Percentiles rank a stretch among this genome's conserved stretches.
Conservation (phyloP, 53 echinoderm and acorn worm genomes). For the Apostichopus leukothele region DNA sequence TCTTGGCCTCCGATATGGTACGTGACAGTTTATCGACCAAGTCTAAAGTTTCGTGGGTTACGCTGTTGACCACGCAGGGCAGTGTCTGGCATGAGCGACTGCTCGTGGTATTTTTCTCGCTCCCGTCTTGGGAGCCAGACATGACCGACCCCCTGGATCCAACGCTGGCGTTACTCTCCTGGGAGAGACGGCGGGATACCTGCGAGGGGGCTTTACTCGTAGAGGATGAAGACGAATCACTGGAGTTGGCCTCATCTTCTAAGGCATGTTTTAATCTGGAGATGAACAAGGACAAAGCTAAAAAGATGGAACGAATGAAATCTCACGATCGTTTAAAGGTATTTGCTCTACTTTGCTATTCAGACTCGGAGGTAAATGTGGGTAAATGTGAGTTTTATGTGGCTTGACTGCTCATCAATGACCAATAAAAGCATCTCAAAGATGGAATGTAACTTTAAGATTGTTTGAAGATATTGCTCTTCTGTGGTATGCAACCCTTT, state of each 20-base stretch:
- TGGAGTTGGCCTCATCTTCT: conserved; percentile 73
- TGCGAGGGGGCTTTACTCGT: conserved; percentile 22
- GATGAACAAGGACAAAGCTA: neutral
- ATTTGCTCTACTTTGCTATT: neutral
- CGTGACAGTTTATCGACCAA: conserved; percentile 65
- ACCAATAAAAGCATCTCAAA: no score
- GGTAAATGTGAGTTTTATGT: no score
- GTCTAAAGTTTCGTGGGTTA: conserved; percentile 66
- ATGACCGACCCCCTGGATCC: neutral
- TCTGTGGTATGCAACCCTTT: no score
- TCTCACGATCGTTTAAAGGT: neutral
- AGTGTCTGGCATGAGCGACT: conserved; percentile 75
- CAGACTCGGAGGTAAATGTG: no score
- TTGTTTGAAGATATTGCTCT: no score
- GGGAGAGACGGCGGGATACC: conserved; percentile 24
- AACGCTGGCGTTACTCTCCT: conserved; percentile 40
- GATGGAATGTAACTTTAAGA: no score
- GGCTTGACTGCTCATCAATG: no score
- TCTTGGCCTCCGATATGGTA: conserved; percentile 54
- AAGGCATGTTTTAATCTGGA: conserved; percentile 87
- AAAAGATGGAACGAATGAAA: no score
- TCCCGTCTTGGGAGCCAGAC: conserved; percentile 26
- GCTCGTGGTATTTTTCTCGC: conserved; percentile 49
- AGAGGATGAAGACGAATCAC: conserved; percentile 59
- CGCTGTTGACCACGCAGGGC: conserved; percentile 68